These are phyloP conservation scores for Baccha elongata DNA, from an alignment of 2,888 invertebrate species.

Conservation along the genomic window DNA sequence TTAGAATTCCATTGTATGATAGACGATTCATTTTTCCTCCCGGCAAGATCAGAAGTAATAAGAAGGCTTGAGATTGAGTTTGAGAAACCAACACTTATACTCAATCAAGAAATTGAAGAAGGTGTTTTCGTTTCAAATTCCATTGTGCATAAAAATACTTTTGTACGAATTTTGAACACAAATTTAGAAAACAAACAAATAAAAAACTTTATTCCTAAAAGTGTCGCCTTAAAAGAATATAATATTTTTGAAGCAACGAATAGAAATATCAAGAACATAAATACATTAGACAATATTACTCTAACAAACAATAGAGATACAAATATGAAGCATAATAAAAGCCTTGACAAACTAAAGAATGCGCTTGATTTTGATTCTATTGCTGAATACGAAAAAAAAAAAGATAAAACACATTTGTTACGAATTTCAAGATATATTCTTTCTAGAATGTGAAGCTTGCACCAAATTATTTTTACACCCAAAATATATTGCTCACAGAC, in stretches of 20 bases:
- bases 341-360: background rate
- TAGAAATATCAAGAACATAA: too few relatives aligned
- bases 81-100: background rate
- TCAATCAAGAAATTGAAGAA: too few relatives aligned
- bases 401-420: conserved; percentile 2
- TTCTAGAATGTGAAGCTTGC: conserved; percentile 40
- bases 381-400: background rate
- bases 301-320: too few relatives aligned
- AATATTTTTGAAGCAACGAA: background rate
- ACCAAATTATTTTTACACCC: background rate
- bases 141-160: background rate
- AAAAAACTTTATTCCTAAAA: background rate
- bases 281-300: too few relatives aligned
- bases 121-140: background rate
- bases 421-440: background rate
- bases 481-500: background rate
- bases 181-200: conserved; percentile 4
- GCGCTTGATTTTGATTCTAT: background rate
- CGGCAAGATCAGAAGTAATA: conserved; percentile 8
- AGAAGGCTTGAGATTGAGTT: background rate
- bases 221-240: background rate
- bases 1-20: too few relatives aligned
- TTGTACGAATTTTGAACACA: background rate
- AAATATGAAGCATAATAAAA: too few relatives aligned
- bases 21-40: background rate